Conservation (phyloP, 2,888 invertebrate genomes). For the Drosophila yooni region DNA sequence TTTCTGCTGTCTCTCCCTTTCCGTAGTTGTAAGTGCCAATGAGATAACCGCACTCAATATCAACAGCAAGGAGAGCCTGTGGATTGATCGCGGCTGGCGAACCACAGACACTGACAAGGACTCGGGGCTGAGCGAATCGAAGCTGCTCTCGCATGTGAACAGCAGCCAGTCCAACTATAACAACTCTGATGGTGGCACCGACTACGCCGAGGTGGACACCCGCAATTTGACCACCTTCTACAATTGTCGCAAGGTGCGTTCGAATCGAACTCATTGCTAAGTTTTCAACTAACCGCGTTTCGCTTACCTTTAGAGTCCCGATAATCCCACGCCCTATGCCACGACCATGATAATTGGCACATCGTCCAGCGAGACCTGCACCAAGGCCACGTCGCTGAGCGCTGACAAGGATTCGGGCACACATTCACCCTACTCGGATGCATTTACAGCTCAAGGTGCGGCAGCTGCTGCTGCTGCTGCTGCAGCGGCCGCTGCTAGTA, state of each 20-base stretch:
- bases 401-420: constrained; percentile 85
- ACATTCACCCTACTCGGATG: constrained; percentile 85
- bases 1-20: not conserved
- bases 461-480: constrained; percentile 61
- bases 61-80: constrained; percentile 88
- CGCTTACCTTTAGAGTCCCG: constrained; percentile 85
- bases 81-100: constrained; percentile 90
- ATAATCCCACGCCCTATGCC: constrained; percentile 90
- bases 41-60: constrained; percentile 85
- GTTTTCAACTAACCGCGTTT: constrained; percentile 14
- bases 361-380: constrained; percentile 83
- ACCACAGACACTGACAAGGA: constrained; percentile 88
- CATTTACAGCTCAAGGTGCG: constrained; percentile 73
- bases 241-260: constrained; percentile 87
- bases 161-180: constrained; percentile 85
- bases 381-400: constrained; percentile 84
- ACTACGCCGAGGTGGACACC: constrained; percentile 89
- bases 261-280: not conserved
- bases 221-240: constrained; percentile 90
- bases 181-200: constrained; percentile 86
- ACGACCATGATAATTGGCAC: constrained; percentile 89
- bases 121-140: constrained; percentile 86
- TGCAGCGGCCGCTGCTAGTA: constrained; percentile 44
- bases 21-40: constrained; percentile 85
- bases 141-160: constrained; percentile 86